These are phyloP conservation scores for Clarias macrocephalus DNA, from an alignment of 2,113 vertebrate species.

Conservation along the genomic window DNA sequence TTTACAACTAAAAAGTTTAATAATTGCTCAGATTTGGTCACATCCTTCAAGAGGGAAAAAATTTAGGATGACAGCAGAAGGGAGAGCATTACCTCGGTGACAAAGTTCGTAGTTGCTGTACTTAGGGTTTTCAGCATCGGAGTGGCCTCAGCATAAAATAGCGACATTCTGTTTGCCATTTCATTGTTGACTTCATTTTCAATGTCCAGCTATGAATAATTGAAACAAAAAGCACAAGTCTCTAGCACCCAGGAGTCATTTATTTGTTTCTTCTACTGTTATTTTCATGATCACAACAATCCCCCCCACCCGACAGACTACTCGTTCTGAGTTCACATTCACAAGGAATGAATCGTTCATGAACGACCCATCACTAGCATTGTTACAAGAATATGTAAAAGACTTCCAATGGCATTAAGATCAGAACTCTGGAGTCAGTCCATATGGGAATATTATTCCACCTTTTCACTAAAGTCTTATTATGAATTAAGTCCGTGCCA, in stretches of 20 bases:
- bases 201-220: conserved; percentile 83
- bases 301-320: no score
- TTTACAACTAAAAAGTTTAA: neutral
- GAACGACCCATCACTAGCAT: no score
- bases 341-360: no score
- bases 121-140: conserved; percentile 98
- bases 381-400: neutral
- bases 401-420: no score
- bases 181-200: conserved; percentile 98
- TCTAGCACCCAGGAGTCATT: neutral
- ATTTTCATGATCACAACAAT: neutral
- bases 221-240: neutral
- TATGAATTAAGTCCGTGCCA: no score
- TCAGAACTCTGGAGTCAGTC: no score
- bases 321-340: neutral
- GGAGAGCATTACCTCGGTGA: conserved; percentile 83
- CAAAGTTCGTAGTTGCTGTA: conserved; percentile 94
- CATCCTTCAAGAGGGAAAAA: neutral
- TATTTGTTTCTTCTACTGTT: neutral
- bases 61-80: neutral
- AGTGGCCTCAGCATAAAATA: conserved; percentile 97
- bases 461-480: no score
- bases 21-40: no score
- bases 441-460: no score
- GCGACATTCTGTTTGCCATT: conserved; percentile 99